Evolutionary conservation across 2,797 vertebrate genomes (phyloP), one percentile per base, ranked within the genome.

Genomic region (Phataginus tetradactyla): DNA sequence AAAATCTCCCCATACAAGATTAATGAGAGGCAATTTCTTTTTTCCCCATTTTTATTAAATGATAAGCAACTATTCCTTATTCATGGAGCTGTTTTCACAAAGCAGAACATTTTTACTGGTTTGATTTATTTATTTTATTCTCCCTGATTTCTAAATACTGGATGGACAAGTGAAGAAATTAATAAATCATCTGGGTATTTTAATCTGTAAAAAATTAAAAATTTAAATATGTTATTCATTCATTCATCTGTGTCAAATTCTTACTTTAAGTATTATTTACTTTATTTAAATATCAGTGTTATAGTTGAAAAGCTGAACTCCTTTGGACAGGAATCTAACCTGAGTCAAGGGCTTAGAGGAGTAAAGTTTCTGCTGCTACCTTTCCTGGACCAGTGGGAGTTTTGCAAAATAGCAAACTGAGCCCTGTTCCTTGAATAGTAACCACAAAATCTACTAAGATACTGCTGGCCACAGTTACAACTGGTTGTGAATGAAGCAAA

Each of bases 1-100:
- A 96, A 93, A 91, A 49, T 91, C 32, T 72, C 63, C 5, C 84
- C 39, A 42, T 34, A 27, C 0, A 96, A 97, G 85, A 96, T 93
- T 95, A 98, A 97, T 94, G 29, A 90, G n/a, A 90, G 13, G 59
- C 29, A 92, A 45, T 94, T 96, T 94, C 68, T 96, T 68, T 94
- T 91, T 59, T 25, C 7, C 18, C 17, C 21, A 23, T 77, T 96
- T 97, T 97, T n/a, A 84, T 95, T 98, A 95, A 97, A 94, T 68
- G 75, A 95, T 39, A 25, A 42, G 37, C 92, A 45, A 92, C 51
- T n/a, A 90, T 64, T 74, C 1, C 13, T 94, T 83, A 69, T 93
- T 85, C 20, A 57, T 39, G 6, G 18, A 66, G 3, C 20, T 77
- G 1, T 27, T 94, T 92, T 92, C 23, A 86, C 17, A 72, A 89